Percentiles rank a stretch among this genome's conserved stretches.
phyloP scores from a whole-genome alignment of 2,113 vertebrate genomes.

The Scolopax mira region DNA sequence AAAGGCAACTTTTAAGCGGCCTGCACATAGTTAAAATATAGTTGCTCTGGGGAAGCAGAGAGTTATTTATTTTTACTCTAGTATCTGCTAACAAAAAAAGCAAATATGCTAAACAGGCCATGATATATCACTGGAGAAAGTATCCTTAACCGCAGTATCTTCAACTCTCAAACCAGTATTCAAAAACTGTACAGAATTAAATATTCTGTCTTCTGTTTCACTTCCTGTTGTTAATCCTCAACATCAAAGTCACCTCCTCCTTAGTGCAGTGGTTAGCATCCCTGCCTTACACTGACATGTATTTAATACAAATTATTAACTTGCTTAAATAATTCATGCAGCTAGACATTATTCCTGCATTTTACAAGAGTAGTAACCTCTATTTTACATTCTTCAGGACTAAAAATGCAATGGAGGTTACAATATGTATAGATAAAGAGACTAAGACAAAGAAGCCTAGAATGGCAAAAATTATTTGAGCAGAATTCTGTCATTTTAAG shows the following conservation, averaged over 20 bases:
- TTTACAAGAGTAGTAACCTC: constrained; percentile 56
- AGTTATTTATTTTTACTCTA: constrained; percentile 40
- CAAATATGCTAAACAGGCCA: constrained; percentile 24
- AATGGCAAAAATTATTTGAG: constrained; percentile 50
- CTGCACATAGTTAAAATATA: constrained; percentile 17
- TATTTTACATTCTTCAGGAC: constrained; percentile 37
- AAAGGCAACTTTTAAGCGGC: constrained; percentile 54
- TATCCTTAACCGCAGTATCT: background rate
- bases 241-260: constrained; percentile 81
- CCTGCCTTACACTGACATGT: constrained; percentile 67
- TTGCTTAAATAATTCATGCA: constrained; percentile 63
- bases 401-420: constrained; percentile 28
- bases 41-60: background rate
- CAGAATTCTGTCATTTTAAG: background rate
- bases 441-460: constrained; percentile 46
- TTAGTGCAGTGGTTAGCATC: constrained; percentile 81
- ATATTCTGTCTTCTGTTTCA: constrained; percentile 76
- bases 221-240: constrained; percentile 80
- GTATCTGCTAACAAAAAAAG: constrained; percentile 21
- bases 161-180: constrained; percentile 71
- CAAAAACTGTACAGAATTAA: constrained; percentile 80
- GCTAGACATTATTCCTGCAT: constrained; percentile 60
- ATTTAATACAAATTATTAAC: constrained; percentile 68
- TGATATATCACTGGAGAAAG: constrained; percentile 9
- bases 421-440: constrained; percentile 11